Conservation (phyloP, 1,140 invertebrate species). For the Apocrypta bakeri region DNA sequence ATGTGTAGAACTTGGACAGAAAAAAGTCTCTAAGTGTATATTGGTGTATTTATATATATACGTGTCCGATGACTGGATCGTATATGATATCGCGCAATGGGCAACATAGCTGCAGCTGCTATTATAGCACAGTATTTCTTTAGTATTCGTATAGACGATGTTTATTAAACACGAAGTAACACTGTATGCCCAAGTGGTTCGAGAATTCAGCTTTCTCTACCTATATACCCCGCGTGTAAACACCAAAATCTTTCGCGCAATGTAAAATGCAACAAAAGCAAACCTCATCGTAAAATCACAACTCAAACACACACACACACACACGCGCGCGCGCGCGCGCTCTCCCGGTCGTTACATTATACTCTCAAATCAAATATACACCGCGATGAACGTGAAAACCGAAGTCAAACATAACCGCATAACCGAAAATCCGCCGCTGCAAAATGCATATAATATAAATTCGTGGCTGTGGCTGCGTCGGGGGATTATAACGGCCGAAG, state of each 20-base stretch:
- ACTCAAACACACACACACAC: too few species aligned
- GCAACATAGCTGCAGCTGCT: too few species aligned
- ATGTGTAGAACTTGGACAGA: background rate
- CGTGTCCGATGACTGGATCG: background rate
- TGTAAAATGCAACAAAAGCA: background rate
- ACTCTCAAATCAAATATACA: background rate
- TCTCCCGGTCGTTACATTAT: too few species aligned
- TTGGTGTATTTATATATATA: background rate
- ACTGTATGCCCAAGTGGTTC: too few species aligned
- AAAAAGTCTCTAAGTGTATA: too few species aligned
- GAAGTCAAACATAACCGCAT: slow-evolving; percentile 7
- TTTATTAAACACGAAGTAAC: slow-evolving; percentile 40
- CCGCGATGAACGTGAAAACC: background rate
- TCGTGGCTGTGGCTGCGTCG: background rate
- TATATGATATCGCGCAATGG: background rate
- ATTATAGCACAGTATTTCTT: slow-evolving; percentile 24
- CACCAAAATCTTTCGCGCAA: background rate
- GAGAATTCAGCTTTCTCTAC: background rate
- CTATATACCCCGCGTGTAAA: too few species aligned
- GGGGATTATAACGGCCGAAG: slow-evolving; percentile 5
- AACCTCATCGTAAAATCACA: background rate
- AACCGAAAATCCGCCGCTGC: background rate
- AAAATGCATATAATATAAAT: slow-evolving; percentile 6
- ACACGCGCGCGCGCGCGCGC: too few species aligned
- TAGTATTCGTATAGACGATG: background rate